Percentiles rank a stretch among this genome's conserved stretches.
phyloP scores from a whole-genome alignment of 1,140 invertebrate species.

The Cyrtorhinus lividipennis region DNA sequence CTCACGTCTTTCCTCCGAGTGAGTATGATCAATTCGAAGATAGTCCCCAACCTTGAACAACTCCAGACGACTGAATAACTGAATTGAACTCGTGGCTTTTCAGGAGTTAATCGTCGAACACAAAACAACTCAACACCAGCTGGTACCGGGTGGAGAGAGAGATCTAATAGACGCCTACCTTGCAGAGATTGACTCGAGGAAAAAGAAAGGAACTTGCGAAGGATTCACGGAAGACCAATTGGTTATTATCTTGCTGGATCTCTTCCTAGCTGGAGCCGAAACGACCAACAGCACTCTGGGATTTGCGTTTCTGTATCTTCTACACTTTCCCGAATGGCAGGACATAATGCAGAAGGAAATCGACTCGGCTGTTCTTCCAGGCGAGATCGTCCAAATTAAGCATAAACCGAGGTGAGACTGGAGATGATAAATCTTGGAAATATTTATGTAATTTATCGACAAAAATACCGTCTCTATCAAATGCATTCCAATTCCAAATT shows the following conservation, averaged over 20 bases:
- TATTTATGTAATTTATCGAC: too few relatives aligned
- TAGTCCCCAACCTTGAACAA: neutral
- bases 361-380: constrained; percentile 42
- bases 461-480: too few relatives aligned
- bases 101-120: constrained; percentile 42
- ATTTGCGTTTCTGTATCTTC: constrained; percentile 45
- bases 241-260: constrained; percentile 46
- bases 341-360: constrained; percentile 49
- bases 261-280: constrained; percentile 54
- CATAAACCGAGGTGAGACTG: neutral
- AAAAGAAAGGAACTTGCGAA: constrained; percentile 12
- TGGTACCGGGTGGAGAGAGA: constrained; percentile 31
- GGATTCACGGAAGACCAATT: constrained; percentile 42
- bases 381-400: neutral
- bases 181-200: constrained; percentile 33
- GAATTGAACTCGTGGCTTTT: neutral
- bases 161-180: constrained; percentile 58
- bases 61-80: too few relatives aligned
- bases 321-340: constrained; percentile 48
- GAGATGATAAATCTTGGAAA: too few relatives aligned
- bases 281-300: constrained; percentile 49
- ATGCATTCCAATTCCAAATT: too few relatives aligned
- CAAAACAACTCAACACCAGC: constrained; percentile 32
- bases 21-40: too few relatives aligned
- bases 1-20: neutral